These are phyloP conservation scores for Eurytoma californica DNA, from an alignment of 2,888 invertebrate species.

Conservation along the genomic window DNA sequence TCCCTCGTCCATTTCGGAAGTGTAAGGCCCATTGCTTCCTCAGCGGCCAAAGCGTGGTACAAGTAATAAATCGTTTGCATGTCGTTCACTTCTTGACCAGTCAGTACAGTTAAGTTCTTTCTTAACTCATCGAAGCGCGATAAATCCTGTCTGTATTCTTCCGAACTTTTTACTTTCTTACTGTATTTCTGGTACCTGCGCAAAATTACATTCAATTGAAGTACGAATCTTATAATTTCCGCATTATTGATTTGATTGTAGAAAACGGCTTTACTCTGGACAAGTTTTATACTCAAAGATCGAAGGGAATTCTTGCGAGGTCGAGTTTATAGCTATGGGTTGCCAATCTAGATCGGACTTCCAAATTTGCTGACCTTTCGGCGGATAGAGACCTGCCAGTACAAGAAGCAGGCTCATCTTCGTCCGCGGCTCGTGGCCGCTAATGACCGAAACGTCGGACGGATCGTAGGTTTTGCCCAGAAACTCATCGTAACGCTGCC, in stretches of 20 bases:
- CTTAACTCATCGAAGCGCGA: slow-evolving; percentile 14
- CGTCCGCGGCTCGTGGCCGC: slow-evolving; percentile 79
- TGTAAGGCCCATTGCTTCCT: not conserved
- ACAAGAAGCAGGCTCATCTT: slow-evolving; percentile 84
- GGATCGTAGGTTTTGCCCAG: slow-evolving; percentile 71
- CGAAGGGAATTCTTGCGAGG: not conserved
- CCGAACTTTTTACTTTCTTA: not conserved
- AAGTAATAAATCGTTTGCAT: slow-evolving; percentile 1
- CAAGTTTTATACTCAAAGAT: not conserved
- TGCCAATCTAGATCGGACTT: not conserved
- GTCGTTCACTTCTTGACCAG: slow-evolving; percentile 17
- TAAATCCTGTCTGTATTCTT: slow-evolving; percentile 9
- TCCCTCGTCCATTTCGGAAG: slow-evolving; percentile 39
- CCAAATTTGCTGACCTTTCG: slow-evolving; percentile 64
- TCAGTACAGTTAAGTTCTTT: slow-evolving; percentile 11
- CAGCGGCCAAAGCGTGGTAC: slow-evolving; percentile 20
- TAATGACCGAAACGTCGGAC: not conserved
- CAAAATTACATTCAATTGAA: not conserved
- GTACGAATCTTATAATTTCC: not conserved
- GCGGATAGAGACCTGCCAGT: slow-evolving; percentile 83
- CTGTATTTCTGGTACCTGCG: slow-evolving; percentile 19
- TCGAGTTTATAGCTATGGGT: not conserved
- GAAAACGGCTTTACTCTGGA: not conserved
- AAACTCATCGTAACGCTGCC: slow-evolving; percentile 75
- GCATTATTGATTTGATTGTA: not conserved